phyloP scores from a whole-genome alignment of 2,888 invertebrate species.

The Limnephilus marmoratus region DNA sequence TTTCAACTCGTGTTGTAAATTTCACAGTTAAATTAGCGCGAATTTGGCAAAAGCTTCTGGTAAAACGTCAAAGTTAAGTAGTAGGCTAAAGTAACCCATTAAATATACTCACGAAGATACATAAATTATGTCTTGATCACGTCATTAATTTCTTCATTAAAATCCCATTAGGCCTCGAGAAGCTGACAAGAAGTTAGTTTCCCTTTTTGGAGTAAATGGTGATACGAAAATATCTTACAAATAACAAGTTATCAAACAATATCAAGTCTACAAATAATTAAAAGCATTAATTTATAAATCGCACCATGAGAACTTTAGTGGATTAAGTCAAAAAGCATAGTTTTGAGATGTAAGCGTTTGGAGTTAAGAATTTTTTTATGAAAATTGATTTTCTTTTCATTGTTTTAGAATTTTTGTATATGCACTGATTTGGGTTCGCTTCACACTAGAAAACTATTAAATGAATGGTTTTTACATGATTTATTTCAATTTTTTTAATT shows the following conservation, averaged over 20 bases:
- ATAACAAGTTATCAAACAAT: not conserved
- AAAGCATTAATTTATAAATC: no score
- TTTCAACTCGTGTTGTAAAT: not conserved
- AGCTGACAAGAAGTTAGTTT: not conserved
- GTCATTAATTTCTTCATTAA: not conserved
- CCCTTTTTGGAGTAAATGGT: not conserved
- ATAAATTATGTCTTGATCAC: not conserved
- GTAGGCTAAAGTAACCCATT: not conserved
- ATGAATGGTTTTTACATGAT: no score
- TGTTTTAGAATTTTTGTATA: no score
- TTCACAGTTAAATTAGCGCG: not conserved
- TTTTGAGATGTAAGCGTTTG: no score
- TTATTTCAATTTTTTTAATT: no score
- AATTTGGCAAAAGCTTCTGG: not conserved
- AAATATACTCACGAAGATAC: not conserved
- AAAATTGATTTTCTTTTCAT: no score
- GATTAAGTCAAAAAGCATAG: no score
- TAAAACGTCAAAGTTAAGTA: not conserved
- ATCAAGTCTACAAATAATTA: no score
- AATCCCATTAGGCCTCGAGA: not conserved
- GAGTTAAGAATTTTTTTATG: no score
- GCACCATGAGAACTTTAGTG: no score
- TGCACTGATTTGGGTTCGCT: no score
- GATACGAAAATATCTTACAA: not conserved
- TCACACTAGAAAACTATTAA: no score